A percentile compares a stretch with the other conserved stretches of the same genome.
Evolutionary conservation across 2,113 vertebrate genomes (phyloP).

Genomic region (Istiophorus platypterus): DNA sequence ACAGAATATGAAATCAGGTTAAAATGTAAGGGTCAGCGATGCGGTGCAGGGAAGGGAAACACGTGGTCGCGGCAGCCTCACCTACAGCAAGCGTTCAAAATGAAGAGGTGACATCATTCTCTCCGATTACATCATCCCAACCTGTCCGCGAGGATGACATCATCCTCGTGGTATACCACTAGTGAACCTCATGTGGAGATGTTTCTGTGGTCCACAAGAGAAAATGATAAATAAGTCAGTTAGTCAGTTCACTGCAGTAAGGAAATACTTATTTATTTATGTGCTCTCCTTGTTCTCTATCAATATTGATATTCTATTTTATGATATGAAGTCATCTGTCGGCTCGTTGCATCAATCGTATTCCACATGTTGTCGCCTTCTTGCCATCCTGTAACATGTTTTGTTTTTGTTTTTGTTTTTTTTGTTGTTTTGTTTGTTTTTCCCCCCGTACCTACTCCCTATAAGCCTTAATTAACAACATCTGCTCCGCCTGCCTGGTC

Average conservation of each 20-base stretch:
- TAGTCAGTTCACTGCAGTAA: no score
- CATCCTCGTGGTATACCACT: constrained; percentile 24
- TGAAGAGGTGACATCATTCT: constrained; percentile 59
- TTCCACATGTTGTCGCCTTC: neutral
- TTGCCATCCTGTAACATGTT: neutral
- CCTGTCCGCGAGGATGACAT: constrained; percentile 50
- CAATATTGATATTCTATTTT: no score
- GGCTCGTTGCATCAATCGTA: neutral
- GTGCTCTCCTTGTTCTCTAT: no score
- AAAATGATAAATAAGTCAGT: neutral
- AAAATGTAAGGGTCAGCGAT: constrained; percentile 25
- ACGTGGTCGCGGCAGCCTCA: constrained; percentile 1
- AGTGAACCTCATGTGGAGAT: constrained; percentile 15
- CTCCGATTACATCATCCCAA: constrained; percentile 53
- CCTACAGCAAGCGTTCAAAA: constrained; percentile 13
- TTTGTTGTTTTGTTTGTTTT: no score
- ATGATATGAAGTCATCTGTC: neutral
- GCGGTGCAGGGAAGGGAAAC: neutral
- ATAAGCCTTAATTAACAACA: neutral
- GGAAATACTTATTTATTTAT: no score
- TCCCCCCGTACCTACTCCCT: neutral
- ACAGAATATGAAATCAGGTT: neutral
- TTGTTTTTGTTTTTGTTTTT: no score
- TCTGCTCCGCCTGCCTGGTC: neutral
- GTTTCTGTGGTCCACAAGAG: neutral